Percentiles rank a stretch among this genome's conserved stretches.
Evolutionary conservation across 2,113 vertebrate species (phyloP).

Genomic region (Casuarius casuarius): DNA sequence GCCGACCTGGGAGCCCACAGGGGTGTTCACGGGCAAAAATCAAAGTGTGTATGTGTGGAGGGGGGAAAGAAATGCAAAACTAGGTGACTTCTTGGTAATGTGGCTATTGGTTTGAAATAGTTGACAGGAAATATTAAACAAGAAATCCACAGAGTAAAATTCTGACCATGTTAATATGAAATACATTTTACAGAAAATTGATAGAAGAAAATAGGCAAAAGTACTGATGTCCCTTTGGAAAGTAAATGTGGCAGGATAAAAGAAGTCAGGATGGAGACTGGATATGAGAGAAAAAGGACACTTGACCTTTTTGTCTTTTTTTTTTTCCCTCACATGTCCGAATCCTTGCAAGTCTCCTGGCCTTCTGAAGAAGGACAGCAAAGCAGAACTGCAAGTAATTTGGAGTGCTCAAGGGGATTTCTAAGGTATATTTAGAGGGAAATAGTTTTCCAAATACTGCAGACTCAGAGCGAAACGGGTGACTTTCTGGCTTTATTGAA

Average conservation of each 20-base stretch:
- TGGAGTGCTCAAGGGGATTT: neutral
- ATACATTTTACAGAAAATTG: neutral
- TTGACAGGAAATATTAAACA: neutral
- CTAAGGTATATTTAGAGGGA: neutral
- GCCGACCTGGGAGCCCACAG: neutral
- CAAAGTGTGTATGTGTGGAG: neutral
- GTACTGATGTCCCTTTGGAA: neutral
- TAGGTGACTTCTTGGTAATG: neutral
- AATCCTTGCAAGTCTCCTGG: neutral
- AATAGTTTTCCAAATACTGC: neutral
- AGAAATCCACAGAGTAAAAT: neutral
- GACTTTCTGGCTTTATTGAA: neutral
- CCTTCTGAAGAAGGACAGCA: neutral
- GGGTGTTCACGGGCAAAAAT: neutral
- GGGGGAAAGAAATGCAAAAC: neutral
- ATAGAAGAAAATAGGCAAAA: neutral
- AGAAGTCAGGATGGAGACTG: neutral
- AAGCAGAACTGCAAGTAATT: neutral
- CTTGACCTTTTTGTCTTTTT: neutral
- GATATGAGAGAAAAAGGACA: neutral
- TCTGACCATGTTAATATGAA: neutral
- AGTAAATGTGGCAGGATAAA: neutral
- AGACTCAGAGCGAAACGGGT: neutral
- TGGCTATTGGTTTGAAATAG: neutral
- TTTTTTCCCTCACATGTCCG: neutral